Evolutionary conservation across 2,888 invertebrate species (phyloP), one percentile per base, ranked within the genome.

Genomic region (Leucophora obtusa): DNA sequence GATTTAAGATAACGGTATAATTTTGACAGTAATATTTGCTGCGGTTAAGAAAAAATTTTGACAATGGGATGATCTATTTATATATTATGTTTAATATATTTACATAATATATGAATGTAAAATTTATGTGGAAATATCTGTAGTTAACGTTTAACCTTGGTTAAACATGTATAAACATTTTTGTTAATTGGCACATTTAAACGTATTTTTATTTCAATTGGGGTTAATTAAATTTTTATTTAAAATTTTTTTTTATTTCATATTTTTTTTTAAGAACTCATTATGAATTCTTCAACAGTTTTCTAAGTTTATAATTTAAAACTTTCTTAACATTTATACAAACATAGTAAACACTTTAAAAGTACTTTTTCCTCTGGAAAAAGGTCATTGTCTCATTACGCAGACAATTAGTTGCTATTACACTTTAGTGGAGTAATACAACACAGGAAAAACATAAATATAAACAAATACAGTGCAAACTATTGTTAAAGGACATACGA

Each of bases 381-480:
- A 82, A 79, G 83, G 83, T 83, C 83, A 83, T 81, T 83, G 83
- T 79, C 83, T 83, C 79, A 83, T 83, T 83, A 82, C 83, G 77
- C 81, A 81, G 77, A 77, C 81, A 81, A 81, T 81, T 81, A 77
- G 81, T 81, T 81, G 81, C 66, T 50, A 81, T 81, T 77, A 81
- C 81, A 77, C 69, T 76, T 72, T 62, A 68, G 17, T 66, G 60
- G 60, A 59, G 21, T 24, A 50, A 17, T 38, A 60, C 35, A 65
- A 35, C 50, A 66, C 66, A 43, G 11, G 17, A 33, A 54, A 33
- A 74, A 47, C 43, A 60, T 15, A 59, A 58, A 35, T 14, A 15
- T 35, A 65, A 51, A 33, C 18, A 14, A 10, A 24, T 4, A 56
- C 56, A 56, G 9, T 8, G 9, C 35, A 28, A 51, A 47, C 51